Percentiles rank a stretch among this genome's conserved stretches.
phyloP scores from a whole-genome alignment of 2,797 vertebrate species.

The Sebastes trivittatus region DNA sequence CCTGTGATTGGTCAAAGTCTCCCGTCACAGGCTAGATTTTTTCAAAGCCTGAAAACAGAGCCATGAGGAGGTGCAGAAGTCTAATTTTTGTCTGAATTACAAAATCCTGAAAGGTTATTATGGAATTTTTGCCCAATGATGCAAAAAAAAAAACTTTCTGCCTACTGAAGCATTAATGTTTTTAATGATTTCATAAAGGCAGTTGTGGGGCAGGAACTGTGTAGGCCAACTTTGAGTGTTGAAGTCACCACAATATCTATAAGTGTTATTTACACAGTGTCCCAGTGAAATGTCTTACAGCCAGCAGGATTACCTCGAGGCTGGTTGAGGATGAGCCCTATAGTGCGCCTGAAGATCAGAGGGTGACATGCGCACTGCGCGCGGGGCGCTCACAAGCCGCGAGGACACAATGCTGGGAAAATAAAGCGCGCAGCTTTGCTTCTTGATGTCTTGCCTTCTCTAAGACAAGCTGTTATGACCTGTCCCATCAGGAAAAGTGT shows the following conservation, averaged over 20 bases:
- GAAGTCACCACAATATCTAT: neutral
- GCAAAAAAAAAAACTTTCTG: no score
- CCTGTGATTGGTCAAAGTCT: no score
- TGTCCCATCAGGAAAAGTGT: slow-evolving; percentile 14
- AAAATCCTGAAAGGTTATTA: no score
- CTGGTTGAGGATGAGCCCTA: slow-evolving; percentile 58
- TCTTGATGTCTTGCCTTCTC: slow-evolving; percentile 13
- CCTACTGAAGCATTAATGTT: neutral
- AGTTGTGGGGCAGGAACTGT: neutral
- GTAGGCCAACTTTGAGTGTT: neutral
- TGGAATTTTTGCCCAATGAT: no score
- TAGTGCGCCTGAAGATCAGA: slow-evolving; percentile 62
- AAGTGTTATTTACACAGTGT: neutral
- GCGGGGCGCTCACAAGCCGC: slow-evolving; percentile 36
- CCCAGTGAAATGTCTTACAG: neutral
- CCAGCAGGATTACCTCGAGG: slow-evolving; percentile 42
- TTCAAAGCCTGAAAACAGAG: no score
- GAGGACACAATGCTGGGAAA: slow-evolving; percentile 30
- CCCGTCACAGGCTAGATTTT: no score
- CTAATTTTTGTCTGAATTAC: no score
- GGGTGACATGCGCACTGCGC: slow-evolving; percentile 76
- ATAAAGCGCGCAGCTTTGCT: slow-evolving; percentile 41
- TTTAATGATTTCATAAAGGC: neutral
- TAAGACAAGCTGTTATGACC: slow-evolving; percentile 35
- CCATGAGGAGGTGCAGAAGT: no score